Evolutionary conservation across 2,888 invertebrate genomes (phyloP), one percentile per base, ranked within the genome.

Genomic region (Terebella lapidaria): DNA sequence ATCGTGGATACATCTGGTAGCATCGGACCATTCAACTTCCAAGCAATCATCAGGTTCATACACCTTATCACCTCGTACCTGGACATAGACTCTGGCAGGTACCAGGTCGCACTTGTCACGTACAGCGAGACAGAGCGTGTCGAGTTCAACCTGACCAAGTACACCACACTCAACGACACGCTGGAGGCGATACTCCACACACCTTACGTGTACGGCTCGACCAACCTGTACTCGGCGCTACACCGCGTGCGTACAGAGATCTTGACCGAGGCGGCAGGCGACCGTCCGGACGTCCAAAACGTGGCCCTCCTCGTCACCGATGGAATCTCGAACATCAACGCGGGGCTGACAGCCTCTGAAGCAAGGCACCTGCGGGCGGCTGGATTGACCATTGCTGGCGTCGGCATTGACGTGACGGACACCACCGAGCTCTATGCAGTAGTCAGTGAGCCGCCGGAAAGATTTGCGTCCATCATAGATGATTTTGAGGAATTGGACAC

Each of bases 341-440:
- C 49, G 3, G 45, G 46, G 26, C 30, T 42, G 4, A 60, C 65
- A 3, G 20, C 54, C 20, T 62, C 61, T 22, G 65, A 67, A 54
- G 67, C 67, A 3, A 30, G 62, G 10, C 54, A 26, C 1, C 27
- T 62, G n/a, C 46, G 52, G 18, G 49, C 58, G 24, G 53, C 47
- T 10, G 63, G 62, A 49, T 47, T 63, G 15, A 47, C 62, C 5
- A 42, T 59, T 1, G 57, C 61, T 15, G 67, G 58, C 24, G 51
- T 67, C n/a, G 67, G 63, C 28, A 29, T 57, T 25, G 54, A 24
- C 2, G 29, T 64, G 52, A 2, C 45, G 27, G 64, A 72, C 51
- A 69, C 67, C 10, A 65, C 62, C 15, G 76, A 76, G 57, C 58
- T 75, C 26, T 66, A 71, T 56, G 67, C 61, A 30, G 73, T 75